These are phyloP conservation scores for Helicorthomorpha holstii DNA, from an alignment of 1,140 invertebrate species.

Conservation along the genomic window DNA sequence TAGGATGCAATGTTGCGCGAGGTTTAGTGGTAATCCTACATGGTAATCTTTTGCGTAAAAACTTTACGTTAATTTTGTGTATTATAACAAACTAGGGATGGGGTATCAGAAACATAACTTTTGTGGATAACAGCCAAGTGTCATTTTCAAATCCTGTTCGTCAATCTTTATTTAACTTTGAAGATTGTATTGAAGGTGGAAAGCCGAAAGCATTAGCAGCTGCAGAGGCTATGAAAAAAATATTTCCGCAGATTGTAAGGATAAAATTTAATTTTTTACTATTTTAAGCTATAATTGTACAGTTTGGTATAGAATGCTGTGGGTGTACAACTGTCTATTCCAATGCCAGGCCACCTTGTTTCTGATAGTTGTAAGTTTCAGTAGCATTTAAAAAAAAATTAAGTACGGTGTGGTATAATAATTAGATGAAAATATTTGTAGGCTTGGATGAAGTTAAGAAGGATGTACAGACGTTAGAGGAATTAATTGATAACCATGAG, in stretches of 20 bases:
- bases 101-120: constrained; percentile 80
- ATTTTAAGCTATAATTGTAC: neutral
- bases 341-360: constrained; percentile 93
- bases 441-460: constrained; percentile 37
- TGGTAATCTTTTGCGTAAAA: neutral
- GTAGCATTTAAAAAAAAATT: too few relatives aligned
- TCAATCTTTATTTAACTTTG: constrained; percentile 76
- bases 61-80: constrained; percentile 2
- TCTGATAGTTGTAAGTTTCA: constrained; percentile 33
- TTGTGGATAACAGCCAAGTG: constrained; percentile 81
- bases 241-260: constrained; percentile 62
- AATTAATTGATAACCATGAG: constrained; percentile 64
- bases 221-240: constrained; percentile 56
- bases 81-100: constrained; percentile 52
- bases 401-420: too few relatives aligned
- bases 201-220: constrained; percentile 70
- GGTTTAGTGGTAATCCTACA: constrained; percentile 61
- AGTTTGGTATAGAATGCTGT: constrained; percentile 38
- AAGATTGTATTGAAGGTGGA: constrained; percentile 59
- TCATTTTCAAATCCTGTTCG: constrained; percentile 94
- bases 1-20: constrained; percentile 91
- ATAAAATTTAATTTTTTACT: constrained; percentile 1
- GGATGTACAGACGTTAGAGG: constrained; percentile 37
- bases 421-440: too few relatives aligned
- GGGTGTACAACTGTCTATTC: constrained; percentile 64